These are phyloP conservation scores for Drosophila takahashii DNA, from an alignment of 1,140 invertebrate genomes.

Conservation along the genomic window DNA sequence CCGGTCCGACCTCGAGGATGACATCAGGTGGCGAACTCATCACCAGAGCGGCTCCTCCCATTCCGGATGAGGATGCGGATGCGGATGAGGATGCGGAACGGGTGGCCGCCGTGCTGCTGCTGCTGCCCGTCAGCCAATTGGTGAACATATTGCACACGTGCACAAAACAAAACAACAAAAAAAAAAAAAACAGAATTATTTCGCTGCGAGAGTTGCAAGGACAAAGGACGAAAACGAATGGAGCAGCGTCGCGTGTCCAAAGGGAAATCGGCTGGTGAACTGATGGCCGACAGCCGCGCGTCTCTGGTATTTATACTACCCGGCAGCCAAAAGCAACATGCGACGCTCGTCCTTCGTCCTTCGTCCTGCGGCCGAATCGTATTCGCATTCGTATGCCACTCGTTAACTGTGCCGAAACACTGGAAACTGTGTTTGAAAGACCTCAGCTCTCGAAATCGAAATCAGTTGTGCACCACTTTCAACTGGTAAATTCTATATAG, in stretches of 20 bases:
- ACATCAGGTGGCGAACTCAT: constrained; percentile 87
- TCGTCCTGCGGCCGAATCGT: not conserved
- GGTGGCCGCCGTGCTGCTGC: constrained; percentile 33
- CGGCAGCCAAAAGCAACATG: constrained; percentile 7
- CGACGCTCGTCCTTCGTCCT: constrained; percentile 3
- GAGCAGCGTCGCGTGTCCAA: constrained; percentile 50
- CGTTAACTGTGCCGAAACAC: not conserved
- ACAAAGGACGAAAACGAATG: not conserved
- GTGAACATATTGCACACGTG: constrained; percentile 79
- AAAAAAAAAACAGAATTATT: not conserved
- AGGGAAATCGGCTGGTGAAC: constrained; percentile 68
- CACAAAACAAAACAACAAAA: constrained; percentile 23
- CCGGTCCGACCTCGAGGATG: constrained; percentile 87
- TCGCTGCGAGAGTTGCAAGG: constrained; percentile 5
- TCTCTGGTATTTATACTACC: constrained; percentile 69
- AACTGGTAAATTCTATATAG: too few species aligned
- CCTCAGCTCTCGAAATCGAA: not conserved
- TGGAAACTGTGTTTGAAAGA: not conserved
- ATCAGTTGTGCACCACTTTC: not conserved
- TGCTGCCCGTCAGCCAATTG: constrained; percentile 83
- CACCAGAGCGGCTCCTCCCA: constrained; percentile 17
- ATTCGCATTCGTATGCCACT: not conserved
- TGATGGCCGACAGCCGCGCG: constrained; percentile 67
- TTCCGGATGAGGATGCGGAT: constrained; percentile 23
- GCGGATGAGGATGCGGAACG: constrained; percentile 3